Evolutionary conservation across 2,113 vertebrate species (phyloP).

Genomic region (Astur gentilis): DNA sequence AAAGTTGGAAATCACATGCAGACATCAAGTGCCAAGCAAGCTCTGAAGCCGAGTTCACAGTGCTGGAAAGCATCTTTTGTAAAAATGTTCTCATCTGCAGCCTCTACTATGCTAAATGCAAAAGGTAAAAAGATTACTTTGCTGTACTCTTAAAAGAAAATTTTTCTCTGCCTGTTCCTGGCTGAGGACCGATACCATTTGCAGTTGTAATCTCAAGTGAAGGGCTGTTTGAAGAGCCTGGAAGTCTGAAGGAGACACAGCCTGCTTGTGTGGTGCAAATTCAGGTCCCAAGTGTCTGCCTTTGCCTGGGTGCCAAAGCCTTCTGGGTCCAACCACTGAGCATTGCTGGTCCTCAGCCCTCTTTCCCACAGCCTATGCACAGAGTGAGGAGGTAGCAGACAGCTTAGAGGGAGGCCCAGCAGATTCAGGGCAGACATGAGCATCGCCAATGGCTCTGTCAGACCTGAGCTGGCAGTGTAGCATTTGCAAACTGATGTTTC

Average conservation of each 20-base stretch:
- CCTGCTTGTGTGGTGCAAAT: not conserved
- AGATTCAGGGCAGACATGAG: not conserved
- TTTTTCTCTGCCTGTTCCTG: not conserved
- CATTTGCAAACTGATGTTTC: not conserved
- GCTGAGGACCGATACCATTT: not conserved
- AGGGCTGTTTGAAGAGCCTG: not conserved
- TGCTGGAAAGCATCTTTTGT: not conserved
- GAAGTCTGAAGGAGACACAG: not conserved
- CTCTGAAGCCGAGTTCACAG: not conserved
- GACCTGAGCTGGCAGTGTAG: not conserved
- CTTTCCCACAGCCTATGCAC: not conserved
- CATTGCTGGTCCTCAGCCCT: not conserved
- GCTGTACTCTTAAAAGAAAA: not conserved
- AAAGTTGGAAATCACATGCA: not conserved
- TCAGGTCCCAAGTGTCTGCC: not conserved
- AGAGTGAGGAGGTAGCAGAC: not conserved
- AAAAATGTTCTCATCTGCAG: not conserved
- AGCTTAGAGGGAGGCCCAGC: not conserved
- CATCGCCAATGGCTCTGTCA: not conserved
- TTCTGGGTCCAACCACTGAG: not conserved
- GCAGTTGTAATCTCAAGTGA: not conserved
- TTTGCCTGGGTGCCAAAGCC: not conserved
- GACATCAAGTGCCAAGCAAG: not conserved
- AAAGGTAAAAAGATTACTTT: not conserved
- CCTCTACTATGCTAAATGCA: not conserved